phyloP scores from a whole-genome alignment of 1,140 invertebrate genomes.

The Nebria ingens region DNA sequence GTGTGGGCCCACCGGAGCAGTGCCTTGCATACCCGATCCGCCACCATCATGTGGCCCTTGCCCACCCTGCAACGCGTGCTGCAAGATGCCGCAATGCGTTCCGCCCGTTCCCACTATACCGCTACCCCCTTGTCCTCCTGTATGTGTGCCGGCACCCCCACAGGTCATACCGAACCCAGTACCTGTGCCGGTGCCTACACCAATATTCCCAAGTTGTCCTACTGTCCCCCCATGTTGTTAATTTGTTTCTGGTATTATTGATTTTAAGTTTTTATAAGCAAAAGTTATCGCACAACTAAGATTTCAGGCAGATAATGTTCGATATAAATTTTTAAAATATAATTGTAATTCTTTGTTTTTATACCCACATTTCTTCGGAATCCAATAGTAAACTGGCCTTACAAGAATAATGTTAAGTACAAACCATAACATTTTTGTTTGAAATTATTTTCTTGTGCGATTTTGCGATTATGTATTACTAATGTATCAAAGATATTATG shows the following conservation, averaged over 20 bases:
- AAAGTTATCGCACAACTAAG: no score
- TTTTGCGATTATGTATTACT: no score
- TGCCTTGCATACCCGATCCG: neutral
- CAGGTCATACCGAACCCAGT: slow-evolving; percentile 50
- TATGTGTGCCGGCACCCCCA: slow-evolving; percentile 10
- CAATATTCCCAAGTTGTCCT: slow-evolving; percentile 9
- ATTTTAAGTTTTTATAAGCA: no score
- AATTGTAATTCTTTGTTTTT: no score
- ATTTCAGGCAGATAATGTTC: no score
- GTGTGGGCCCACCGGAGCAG: slow-evolving; percentile 15
- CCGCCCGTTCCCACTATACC: slow-evolving; percentile 10
- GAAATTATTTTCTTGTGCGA: no score
- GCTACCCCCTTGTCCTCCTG: neutral
- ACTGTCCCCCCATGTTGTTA: slow-evolving; percentile 17
- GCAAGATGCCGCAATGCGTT: slow-evolving; percentile 13
- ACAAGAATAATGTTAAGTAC: no score
- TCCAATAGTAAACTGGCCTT: no score
- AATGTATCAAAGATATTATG: no score
- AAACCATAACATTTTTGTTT: no score
- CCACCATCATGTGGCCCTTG: slow-evolving; percentile 13
- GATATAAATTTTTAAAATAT: no score
- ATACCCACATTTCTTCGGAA: no score
- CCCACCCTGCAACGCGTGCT: slow-evolving; percentile 13
- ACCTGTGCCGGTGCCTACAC: slow-evolving; percentile 33
- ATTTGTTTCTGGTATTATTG: neutral